Base-by-base conservation (phyloP, 1,140 invertebrate species). In the Drosophila simulans region DNA sequence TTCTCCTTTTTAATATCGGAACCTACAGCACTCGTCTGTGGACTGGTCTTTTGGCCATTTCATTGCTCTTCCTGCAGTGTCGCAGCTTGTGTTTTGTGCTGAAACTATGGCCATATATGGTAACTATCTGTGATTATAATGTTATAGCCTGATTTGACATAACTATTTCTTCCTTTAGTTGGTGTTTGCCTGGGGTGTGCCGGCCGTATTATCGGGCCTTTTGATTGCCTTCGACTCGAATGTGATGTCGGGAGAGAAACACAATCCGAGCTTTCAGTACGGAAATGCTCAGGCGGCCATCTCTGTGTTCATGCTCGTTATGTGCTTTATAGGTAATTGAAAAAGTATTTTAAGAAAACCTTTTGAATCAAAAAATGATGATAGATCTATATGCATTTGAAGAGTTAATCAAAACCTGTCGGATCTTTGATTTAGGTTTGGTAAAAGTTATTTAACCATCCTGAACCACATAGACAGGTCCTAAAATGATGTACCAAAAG, bases 211-310 rank as follows among this genome's bases (percentile, higher is more conserved):
- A 73, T 93, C 93, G 1, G 90, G 94, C 0, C 75, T 96, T 25
- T 92, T 96, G 52, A 77, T 93, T 39, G 92, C 93, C 58, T 93
- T 94, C 35, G 92, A 92, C 45, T 79, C 89, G 15, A 93, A 94
- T 59, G 92, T 92, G 22, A 85, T 93, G 45, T 89, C 93, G 4
- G 91, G 92, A 25, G 93, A 95, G 53, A 94, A 95, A 56, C 93
- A 93, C 71, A 96, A 96, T 93, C 96, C 96, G 5, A 96, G 96
- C 93, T 97, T 97, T 92, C 96, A 97, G 77, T 95, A 97, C 91
- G 96, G 97, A 1, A 93, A 93, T 78, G 92, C 94, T 37, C 96
- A 97, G 93, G 95, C 95, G 1, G 94, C 95, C 5, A 93, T 95
- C n/a, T 93, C 95, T 2, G 94, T 95, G 22, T 93, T 95, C 48